These are phyloP conservation scores for human DNA, from an alignment of 2,113 vertebrate genomes.

Conservation along the genomic window GRCh38 chr2:21854501-21855000, in stretches of 20 bases:
- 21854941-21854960: not conserved
- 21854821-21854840: not conserved
- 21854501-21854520: conserved; percentile 74
- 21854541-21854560: conserved; percentile 68
- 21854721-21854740: not conserved
- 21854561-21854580: conserved; percentile 59
- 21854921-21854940: not conserved
- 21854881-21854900: not conserved
- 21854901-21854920: not conserved
- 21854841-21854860: not conserved
- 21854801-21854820: not conserved
- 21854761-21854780: not conserved
- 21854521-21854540: conserved; percentile 72
- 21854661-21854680: not conserved
- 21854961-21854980: not conserved
- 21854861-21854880: not conserved
- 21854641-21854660: not conserved
- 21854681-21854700: not conserved
- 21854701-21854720: not conserved
- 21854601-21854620: conserved; percentile 40
- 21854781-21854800: not conserved
- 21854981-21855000: not conserved
- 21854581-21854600: conserved; percentile 46
- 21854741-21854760: not conserved
- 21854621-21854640: not conserved